These are phyloP conservation scores for Andrena dorsata DNA, from an alignment of 2,888 invertebrate species.

Conservation along the genomic window DNA sequence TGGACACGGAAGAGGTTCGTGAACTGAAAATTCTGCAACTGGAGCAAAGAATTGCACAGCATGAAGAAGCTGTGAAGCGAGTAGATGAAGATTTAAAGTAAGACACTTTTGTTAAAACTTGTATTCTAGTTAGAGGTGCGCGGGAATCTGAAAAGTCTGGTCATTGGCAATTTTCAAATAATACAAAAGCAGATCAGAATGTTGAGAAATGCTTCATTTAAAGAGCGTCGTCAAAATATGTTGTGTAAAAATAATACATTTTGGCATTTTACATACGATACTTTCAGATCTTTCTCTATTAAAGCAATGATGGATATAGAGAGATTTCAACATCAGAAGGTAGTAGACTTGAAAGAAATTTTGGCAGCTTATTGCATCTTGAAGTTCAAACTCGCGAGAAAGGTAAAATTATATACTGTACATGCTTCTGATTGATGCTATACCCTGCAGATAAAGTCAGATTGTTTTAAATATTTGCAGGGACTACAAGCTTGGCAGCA, in stretches of 20 bases:
- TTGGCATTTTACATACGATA: neutral
- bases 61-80: conserved; percentile 87
- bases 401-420: conserved; percentile 85
- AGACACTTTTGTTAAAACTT: conserved; percentile 75
- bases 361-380: conserved; percentile 89
- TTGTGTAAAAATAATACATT: neutral
- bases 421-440: neutral
- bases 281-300: conserved; percentile 89
- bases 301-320: conserved; percentile 90
- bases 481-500: conserved; percentile 92
- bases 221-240: neutral
- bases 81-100: conserved; percentile 88
- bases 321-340: conserved; percentile 91
- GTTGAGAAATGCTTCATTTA: neutral
- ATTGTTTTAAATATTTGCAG: conserved; percentile 85
- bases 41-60: conserved; percentile 89
- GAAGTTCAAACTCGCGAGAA: conserved; percentile 91
- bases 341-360: conserved; percentile 90
- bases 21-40: conserved; percentile 89
- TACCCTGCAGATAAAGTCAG: conserved; percentile 3
- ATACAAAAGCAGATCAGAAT: neutral
- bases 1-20: conserved; percentile 91
- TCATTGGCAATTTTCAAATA: neutral
- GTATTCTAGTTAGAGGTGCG: neutral
- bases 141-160: too few relatives aligned